Base-by-base conservation (phyloP, 1,140 invertebrate genomes). In the Mamestra configurata region DNA sequence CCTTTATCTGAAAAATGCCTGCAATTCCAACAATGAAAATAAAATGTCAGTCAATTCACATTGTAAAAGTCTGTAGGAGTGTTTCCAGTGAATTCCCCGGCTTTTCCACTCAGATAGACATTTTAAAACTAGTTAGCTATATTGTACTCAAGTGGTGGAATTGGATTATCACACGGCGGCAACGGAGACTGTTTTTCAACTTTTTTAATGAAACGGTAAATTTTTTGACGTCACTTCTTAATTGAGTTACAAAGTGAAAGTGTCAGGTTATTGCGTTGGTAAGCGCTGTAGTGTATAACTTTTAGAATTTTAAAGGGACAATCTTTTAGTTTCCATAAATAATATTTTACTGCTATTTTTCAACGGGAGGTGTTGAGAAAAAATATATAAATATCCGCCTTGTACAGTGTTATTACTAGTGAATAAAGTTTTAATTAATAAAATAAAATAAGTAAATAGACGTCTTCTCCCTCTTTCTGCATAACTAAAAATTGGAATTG, bases 111-210 rank as follows among this genome's bases (percentile, higher is more conserved):
- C 31, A 8, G 57, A n/a, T 35, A 59, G 57, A 35, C 57, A 37
- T 64, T 64, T 40, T 55, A 22, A 57, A 64, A 64, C n/a, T 64
- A 20, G 59, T 64, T 37, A 64, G 59, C 18, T 20, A 4, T 20
- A n/a, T 4, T 20, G 59, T 15, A 37, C 27, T 37, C 4, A 11
- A 37, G 57, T 53, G 51, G 37, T 13, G 13, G 1, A 46, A 15
- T 15, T 46, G 13, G 11, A 46, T 46, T 46, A 46, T 15, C 43
- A 46, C 15, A 15, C 13, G 43, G 4, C 10, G 43, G 13, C 0
- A 46, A 46, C 0, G 13, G 43, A 13, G 11, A 46, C 1, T 0
- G 1, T 2, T 15, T 46, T 15, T 46, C 2, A 15, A 15, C 2
- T 13, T 46, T 46, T 46, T 46, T 0, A 46, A 46, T 46, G 11